These are phyloP conservation scores for Rhynchophorus ferrugineus DNA, from an alignment of 1,140 invertebrate genomes.

Conservation along the genomic window DNA sequence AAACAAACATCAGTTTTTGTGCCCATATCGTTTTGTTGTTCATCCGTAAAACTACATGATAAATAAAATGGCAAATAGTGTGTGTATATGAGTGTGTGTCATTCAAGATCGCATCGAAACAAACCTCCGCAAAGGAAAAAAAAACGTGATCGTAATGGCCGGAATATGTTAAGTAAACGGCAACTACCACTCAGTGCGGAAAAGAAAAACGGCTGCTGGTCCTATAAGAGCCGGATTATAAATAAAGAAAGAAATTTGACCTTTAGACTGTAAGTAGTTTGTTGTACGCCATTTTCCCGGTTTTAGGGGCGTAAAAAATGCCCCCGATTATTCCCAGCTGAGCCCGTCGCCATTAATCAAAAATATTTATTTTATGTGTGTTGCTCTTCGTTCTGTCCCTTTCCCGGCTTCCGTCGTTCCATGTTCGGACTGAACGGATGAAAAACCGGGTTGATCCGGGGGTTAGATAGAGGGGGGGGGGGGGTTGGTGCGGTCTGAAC, in stretches of 20 bases:
- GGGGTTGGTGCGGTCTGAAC: background rate
- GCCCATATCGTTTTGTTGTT: too few relatives aligned
- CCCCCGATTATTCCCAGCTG: constrained; percentile 24
- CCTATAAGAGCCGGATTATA: constrained; percentile 18
- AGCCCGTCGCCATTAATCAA: constrained; percentile 17
- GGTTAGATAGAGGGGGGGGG: background rate
- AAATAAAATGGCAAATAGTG: too few relatives aligned
- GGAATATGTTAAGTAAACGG: constrained; percentile 17
- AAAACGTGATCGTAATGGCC: constrained; percentile 9
- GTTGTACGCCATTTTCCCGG: constrained; percentile 20
- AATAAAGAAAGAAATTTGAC: constrained; percentile 27
- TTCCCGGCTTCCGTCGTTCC: background rate
- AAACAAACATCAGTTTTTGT: too few relatives aligned
- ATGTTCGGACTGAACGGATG: too few relatives aligned
- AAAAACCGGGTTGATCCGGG: background rate
- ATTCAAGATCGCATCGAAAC: too few relatives aligned
- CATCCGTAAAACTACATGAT: too few relatives aligned
- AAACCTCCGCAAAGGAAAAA: too few relatives aligned
- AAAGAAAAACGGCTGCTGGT: constrained; percentile 13
- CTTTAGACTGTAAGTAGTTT: constrained; percentile 26
- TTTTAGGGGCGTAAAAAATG: constrained; percentile 24
- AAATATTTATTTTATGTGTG: constrained; percentile 15
- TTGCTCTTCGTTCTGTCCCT: constrained; percentile 1
- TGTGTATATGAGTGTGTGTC: too few relatives aligned
- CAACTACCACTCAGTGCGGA: constrained; percentile 4